Evolutionary conservation across 2,888 invertebrate genomes (phyloP).

Genomic region (Scotopteryx bipunctaria): DNA sequence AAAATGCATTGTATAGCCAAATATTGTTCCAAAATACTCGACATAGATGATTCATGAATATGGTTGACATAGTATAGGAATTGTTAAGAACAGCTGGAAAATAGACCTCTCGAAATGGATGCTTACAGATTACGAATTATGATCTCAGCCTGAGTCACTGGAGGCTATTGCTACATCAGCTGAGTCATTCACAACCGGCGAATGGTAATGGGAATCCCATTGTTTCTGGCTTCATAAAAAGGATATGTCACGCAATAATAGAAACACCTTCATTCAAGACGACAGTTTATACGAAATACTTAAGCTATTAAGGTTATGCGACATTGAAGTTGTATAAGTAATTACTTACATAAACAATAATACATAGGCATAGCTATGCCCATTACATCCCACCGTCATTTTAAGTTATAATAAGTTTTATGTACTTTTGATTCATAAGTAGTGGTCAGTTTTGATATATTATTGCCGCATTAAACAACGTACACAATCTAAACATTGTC

Average conservation of each 20-base stretch:
- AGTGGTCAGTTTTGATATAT: background rate
- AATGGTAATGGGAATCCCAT: conserved; percentile 71
- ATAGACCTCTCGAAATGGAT: conserved; percentile 50
- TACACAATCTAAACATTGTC: background rate
- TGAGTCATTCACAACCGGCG: conserved; percentile 67
- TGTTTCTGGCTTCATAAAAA: conserved; percentile 61
- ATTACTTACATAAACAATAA: too few species aligned
- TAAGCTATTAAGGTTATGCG: background rate
- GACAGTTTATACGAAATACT: conserved; percentile 1
- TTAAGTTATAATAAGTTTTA: too few species aligned
- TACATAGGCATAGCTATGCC: too few species aligned
- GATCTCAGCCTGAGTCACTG: conserved; percentile 63
- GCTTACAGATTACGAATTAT: conserved; percentile 61
- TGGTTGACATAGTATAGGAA: too few species aligned
- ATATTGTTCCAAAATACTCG: too few species aligned
- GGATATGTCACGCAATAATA: conserved; percentile 22
- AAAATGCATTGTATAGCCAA: too few species aligned
- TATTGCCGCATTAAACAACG: background rate
- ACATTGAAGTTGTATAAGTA: too few species aligned
- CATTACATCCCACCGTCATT: too few species aligned
- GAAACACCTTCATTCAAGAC: conserved; percentile 6
- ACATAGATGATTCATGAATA: too few species aligned
- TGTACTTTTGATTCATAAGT: background rate
- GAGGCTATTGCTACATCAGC: conserved; percentile 72
- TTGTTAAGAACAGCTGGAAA: conserved; percentile 22